Conservation (phyloP, 2,113 vertebrate species). For the Melanotaenia duboulayi region DNA sequence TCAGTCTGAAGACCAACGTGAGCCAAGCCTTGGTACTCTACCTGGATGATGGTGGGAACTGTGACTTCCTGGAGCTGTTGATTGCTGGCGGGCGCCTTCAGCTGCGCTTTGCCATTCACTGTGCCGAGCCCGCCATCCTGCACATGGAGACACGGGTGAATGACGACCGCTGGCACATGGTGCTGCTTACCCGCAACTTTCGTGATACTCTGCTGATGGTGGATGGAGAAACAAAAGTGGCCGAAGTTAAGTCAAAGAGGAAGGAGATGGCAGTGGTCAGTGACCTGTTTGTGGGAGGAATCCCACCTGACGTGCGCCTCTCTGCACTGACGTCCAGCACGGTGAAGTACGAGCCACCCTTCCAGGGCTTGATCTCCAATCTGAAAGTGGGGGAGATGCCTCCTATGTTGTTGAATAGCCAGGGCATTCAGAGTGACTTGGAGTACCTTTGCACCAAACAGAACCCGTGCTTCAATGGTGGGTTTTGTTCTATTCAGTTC, state of each 20-base stretch:
- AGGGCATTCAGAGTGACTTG: constrained; percentile 89
- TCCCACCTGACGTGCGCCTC: constrained; percentile 91
- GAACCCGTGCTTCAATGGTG: constrained; percentile 95
- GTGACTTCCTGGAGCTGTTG: constrained; percentile 93
- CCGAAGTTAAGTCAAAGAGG: constrained; percentile 90
- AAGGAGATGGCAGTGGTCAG: constrained; percentile 93
- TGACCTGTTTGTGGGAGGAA: constrained; percentile 92
- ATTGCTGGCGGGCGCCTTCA: constrained; percentile 87
- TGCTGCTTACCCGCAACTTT: constrained; percentile 90
- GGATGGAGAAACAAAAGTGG: constrained; percentile 89
- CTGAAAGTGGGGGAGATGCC: constrained; percentile 91
- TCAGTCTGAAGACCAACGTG: constrained; percentile 91
- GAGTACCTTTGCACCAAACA: constrained; percentile 89
- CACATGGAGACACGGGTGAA: constrained; percentile 85
- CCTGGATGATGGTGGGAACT: constrained; percentile 94
- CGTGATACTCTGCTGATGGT: constrained; percentile 89
- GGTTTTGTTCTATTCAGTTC: constrained; percentile 89
- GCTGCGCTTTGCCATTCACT: constrained; percentile 92
- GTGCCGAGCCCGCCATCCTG: constrained; percentile 88
- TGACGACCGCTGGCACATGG: constrained; percentile 95
- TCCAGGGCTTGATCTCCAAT: constrained; percentile 89
- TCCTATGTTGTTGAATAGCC: constrained; percentile 88
- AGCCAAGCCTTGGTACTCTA: constrained; percentile 91
- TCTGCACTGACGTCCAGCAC: constrained; percentile 92
- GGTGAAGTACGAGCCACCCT: constrained; percentile 93